Conservation (phyloP, 1,140 invertebrate genomes). For the Cotesia chilonis region DNA sequence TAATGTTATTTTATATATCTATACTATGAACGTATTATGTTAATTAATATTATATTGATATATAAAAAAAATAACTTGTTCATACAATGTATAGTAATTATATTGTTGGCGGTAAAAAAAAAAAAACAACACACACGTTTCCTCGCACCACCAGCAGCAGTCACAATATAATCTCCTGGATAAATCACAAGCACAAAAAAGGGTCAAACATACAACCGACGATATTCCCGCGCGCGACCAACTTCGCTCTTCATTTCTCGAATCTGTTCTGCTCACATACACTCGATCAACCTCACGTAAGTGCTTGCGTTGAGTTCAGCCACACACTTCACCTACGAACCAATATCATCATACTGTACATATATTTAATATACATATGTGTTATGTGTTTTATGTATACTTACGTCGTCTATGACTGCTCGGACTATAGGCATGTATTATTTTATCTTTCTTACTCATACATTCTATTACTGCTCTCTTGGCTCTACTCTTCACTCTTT, state of each 20-base stretch:
- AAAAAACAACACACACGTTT: slow-evolving; percentile 25
- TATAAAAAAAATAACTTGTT: slow-evolving; percentile 10
- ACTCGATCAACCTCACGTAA: background rate
- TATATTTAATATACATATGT: no score
- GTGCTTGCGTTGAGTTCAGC: background rate
- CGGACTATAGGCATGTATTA: background rate
- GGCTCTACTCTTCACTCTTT: background rate
- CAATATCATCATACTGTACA: no score
- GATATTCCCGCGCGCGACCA: slow-evolving; percentile 39
- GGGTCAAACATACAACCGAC: slow-evolving; percentile 38
- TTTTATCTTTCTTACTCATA: slow-evolving; percentile 8
- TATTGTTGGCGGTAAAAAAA: slow-evolving; percentile 32
- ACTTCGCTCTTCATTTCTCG: slow-evolving; percentile 37
- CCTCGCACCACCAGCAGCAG: slow-evolving; percentile 17
- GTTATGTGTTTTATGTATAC: no score
- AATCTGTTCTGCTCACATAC: slow-evolving; percentile 16
- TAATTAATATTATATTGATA: no score
- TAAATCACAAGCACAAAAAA: slow-evolving; percentile 38
- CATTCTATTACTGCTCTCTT: background rate
- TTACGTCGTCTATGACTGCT: no score
- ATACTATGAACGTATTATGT: no score
- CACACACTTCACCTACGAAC: no score
- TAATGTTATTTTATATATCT: no score
- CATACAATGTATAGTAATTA: background rate
- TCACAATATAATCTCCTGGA: slow-evolving; percentile 23